Base-by-base conservation (phyloP, 1,140 invertebrate genomes). In the Sinella curviseta region DNA sequence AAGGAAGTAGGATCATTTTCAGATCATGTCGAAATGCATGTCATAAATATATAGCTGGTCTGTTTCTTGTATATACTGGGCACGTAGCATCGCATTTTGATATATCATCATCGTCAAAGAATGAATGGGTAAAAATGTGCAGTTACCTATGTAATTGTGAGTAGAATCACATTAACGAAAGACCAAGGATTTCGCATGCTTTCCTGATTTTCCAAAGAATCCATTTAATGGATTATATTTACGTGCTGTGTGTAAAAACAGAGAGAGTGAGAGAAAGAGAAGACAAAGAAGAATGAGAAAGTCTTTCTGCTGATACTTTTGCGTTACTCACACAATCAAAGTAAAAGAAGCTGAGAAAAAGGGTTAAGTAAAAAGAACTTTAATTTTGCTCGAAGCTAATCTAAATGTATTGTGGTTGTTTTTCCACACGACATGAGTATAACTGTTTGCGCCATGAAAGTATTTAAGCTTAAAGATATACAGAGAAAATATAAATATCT, bases 211-310 rank as follows among this genome's bases (percentile, higher is more conserved):
- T 33, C 65, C 26, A 70, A 70, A 70, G 65, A 70, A 70, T 70
- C 65, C 65, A 70, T 70, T 70, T 70, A 70, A 70, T 70, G 65
- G 65, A 70, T 70, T 70, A 70, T 70, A n/a, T 70, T 70, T 70
- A 31, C 65, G 65, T 70, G 65, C 31, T 70, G 31, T 70, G 65
- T 70, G 57, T 65, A 26, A 48, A 26, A 65, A 65, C 8, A 65
- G 57, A 65, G 8, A 65, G 16, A 65, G 57, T 12, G 57, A 65
- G 57, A 65, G 24, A n/a, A 26, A 65, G 20, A 48, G 39, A 70
- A 70, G 65, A 70, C 65, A 70, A 70, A 70, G 65, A 70, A 70
- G n/a, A 70, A 70, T 70, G 65, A 70, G 65, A 70, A 31, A 70
- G 65, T 70, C 65, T 70, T 30, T 8, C 26, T 17, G 16, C 31